These are phyloP conservation scores for Micromys minutus DNA, from an alignment of 2,113 vertebrate species.

Conservation along the genomic window DNA sequence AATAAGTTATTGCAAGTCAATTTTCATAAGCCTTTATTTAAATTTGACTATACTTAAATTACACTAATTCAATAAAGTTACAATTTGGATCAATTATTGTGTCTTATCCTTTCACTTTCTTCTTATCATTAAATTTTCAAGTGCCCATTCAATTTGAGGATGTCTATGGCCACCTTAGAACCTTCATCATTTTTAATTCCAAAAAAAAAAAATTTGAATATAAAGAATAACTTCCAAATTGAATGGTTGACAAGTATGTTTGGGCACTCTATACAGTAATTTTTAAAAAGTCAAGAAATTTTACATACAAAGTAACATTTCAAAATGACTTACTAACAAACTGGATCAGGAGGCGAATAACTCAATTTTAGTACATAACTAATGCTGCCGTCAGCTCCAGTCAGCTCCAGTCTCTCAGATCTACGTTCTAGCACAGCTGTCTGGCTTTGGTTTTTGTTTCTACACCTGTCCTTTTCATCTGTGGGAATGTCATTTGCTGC, in stretches of 20 bases:
- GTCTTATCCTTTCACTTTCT: background rate
- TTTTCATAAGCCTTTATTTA: background rate
- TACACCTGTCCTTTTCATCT: background rate
- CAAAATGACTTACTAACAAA: background rate
- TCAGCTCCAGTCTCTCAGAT: too few species aligned
- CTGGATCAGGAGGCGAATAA: background rate
- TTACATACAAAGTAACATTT: background rate
- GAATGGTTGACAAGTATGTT: background rate
- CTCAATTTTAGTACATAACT: background rate
- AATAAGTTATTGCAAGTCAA: background rate
- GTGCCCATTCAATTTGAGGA: background rate
- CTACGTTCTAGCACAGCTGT: accelerated
- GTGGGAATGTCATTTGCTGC: background rate
- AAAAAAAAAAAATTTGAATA: background rate
- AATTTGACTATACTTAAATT: background rate
- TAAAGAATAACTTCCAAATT: background rate
- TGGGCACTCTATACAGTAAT: background rate
- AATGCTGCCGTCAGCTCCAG: background rate
- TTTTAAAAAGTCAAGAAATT: background rate
- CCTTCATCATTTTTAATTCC: background rate
- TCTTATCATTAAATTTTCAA: background rate
- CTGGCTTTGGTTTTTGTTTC: background rate
- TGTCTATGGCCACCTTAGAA: background rate
- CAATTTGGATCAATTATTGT: background rate
- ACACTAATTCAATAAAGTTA: background rate